Evolutionary conservation across 1,140 invertebrate species (phyloP).

Genomic region (Tenebrio molitor): DNA sequence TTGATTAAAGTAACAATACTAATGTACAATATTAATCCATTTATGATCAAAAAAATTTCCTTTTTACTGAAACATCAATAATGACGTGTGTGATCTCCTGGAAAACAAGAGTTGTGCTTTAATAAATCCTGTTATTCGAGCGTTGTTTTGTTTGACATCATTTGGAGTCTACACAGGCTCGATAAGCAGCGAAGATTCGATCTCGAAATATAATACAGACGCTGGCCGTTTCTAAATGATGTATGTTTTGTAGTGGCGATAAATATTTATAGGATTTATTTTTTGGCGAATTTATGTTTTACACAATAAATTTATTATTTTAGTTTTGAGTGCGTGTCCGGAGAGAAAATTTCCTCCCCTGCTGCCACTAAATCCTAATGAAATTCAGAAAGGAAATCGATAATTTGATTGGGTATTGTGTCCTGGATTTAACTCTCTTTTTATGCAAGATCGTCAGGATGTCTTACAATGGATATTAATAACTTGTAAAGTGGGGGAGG

Average conservation of each 20-base stretch:
- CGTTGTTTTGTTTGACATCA: not conserved
- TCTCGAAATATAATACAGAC: not conserved
- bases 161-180: not conserved
- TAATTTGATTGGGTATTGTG: not conserved
- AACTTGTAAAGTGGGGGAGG: not conserved
- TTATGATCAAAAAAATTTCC: too few relatives aligned
- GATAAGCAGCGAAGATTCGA: not conserved
- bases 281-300: not conserved
- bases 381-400: not conserved
- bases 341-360: not conserved
- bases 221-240: not conserved
- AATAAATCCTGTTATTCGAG: too few relatives aligned
- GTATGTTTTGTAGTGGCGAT: not conserved
- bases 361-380: not conserved
- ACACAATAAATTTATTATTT: not conserved
- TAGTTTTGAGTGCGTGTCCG: too few relatives aligned
- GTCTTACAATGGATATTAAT: not conserved
- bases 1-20: too few relatives aligned
- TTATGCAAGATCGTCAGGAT: not conserved
- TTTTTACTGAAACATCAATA: too few relatives aligned
- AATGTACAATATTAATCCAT: too few relatives aligned
- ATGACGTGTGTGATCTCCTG: too few relatives aligned
- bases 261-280: not conserved
- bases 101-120: too few relatives aligned
- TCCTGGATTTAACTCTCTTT: not conserved